Evolutionary conservation across 2,888 invertebrate genomes (phyloP), one percentile per base, ranked within the genome.

Genomic region (Caenorhabditis sp.): DNA sequence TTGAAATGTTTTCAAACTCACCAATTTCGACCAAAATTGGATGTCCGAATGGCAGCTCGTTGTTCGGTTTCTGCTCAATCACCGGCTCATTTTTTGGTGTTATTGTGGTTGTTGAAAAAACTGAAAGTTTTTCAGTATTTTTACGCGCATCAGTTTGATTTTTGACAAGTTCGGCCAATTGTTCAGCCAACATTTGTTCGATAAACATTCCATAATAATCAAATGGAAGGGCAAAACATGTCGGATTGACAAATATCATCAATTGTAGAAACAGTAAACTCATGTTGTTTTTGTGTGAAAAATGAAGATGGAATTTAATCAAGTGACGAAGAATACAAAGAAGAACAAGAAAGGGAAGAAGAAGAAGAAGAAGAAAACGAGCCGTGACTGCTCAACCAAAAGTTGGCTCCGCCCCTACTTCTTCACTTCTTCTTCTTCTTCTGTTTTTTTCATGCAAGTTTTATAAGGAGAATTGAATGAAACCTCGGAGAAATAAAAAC

Each of bases 141-240:
- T 31, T 4, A 6, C 31, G 31, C 10, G 31, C 31, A 6, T 31
- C 31, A 43, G 72, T 64, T 31, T 58, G 26, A 60, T 68, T 71
- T 23, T 63, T 66, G 14, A 60, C 62, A 51, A 68, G 31, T 58
- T 60, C 76, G 21, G 59, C 36, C 21, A 73, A 53, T 54, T 73
- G 66, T 1, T 79, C 73, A 43, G 79, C 67, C 14, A 79, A 50
- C 66, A 79, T 65, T 64, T 75, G 69, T 59, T 79, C 79, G 19
- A 79, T 58, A 58, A 77, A 74, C 69, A 76, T 69, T 51, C 79
- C 79, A 55, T 73, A 77, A 61, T 77, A 79, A 60, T 76, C 76
- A 64, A 73, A 77, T 21, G 77, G 77, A 27, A 77, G 53, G 19
- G 26, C 10, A 1, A 23, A 26, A 23, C 12, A 55, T 10, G 10